These are phyloP conservation scores for Ennomos fuscantarius DNA, from an alignment of 2,888 invertebrate genomes.

Conservation along the genomic window DNA sequence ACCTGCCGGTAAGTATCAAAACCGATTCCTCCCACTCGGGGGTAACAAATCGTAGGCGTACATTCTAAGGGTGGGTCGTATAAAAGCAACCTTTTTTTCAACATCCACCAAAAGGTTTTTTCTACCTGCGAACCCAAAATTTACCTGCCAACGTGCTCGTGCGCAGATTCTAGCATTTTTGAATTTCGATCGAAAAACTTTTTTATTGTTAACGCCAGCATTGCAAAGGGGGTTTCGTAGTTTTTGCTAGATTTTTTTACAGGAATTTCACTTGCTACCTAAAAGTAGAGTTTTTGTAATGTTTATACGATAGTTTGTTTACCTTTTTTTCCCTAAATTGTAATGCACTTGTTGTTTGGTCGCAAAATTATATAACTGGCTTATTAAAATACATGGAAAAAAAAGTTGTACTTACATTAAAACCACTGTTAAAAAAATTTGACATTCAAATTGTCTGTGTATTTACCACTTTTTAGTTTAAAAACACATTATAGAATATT, in stretches of 20 bases:
- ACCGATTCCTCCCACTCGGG: conserved; percentile 37
- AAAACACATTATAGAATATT: no score
- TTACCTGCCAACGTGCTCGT: conserved; percentile 70
- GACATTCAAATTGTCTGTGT: no score
- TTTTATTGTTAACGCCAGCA: conserved; percentile 44
- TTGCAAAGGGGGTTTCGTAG: conserved; percentile 60
- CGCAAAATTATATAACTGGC: no score
- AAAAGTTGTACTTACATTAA: no score
- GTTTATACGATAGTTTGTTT: conserved; percentile 52
- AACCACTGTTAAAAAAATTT: no score
- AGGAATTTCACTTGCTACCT: conserved; percentile 71
- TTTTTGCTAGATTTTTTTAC: conserved; percentile 77
- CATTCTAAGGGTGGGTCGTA: conserved; percentile 75
- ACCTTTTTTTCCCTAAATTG: no score
- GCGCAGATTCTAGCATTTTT: conserved; percentile 77
- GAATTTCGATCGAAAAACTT: conserved; percentile 61
- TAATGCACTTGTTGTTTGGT: no score
- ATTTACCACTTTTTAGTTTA: no score
- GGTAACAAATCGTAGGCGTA: conserved; percentile 73
- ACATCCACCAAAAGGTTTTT: conserved; percentile 75
- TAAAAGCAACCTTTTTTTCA: conserved; percentile 77
- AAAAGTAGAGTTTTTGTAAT: conserved; percentile 64
- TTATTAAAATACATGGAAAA: no score
- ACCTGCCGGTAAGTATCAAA: conserved; percentile 44
- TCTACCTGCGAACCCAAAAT: conserved; percentile 81